These are phyloP conservation scores for Parauchenoglanis ngamensis DNA, from an alignment of 2,797 vertebrate genomes.

Conservation along the genomic window DNA sequence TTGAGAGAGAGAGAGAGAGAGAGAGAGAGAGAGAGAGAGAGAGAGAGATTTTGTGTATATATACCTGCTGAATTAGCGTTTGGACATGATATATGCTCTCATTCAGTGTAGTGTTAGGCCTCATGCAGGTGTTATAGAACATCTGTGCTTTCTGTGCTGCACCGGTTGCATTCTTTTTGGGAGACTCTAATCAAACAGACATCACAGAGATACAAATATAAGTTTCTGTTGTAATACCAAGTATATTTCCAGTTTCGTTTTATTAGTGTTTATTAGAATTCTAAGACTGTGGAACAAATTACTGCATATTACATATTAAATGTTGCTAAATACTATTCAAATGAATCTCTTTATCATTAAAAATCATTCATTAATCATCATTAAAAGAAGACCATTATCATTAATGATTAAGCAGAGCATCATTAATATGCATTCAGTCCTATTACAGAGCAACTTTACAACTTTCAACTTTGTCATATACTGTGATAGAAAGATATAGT, in stretches of 20 bases:
- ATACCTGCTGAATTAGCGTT: conserved; percentile 82
- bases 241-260: not conserved
- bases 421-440: not conserved
- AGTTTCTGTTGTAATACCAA: not conserved
- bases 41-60: not conserved
- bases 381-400: too few relatives aligned
- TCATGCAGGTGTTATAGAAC: conserved; percentile 87
- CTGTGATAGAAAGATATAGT: not conserved
- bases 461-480: not conserved
- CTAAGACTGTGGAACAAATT: not conserved
- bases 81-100: conserved; percentile 78
- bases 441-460: not conserved
- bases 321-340: not conserved
- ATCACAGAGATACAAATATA: conserved; percentile 7
- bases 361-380: not conserved
- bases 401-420: not conserved
- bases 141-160: conserved; percentile 79
- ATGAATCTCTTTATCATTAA: not conserved
- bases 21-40: too few relatives aligned
- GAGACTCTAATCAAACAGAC: conserved; percentile 57
- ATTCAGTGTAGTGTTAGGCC: conserved; percentile 75
- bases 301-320: not conserved
- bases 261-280: not conserved
- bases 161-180: conserved; percentile 50
- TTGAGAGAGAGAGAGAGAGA: too few relatives aligned